A percentile compares a stretch with the other conserved stretches of the same genome.
Evolutionary conservation across 1,140 invertebrate genomes (phyloP).

Genomic region (Anastatus disparis): DNA sequence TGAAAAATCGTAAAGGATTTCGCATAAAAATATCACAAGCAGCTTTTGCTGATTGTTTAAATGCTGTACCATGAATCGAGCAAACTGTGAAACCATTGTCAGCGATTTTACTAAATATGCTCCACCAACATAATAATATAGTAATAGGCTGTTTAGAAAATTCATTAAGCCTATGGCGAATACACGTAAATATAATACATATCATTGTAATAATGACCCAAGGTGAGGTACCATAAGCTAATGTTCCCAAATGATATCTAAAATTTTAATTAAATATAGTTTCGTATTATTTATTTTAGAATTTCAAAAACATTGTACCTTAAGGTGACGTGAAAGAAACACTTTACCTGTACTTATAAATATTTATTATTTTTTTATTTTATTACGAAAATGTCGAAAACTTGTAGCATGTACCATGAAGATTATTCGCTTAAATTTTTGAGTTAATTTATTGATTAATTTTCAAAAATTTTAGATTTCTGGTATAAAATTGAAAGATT

Average conservation of each 20-base stretch:
- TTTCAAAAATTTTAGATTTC: no score
- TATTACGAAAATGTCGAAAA: no score
- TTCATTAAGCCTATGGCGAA: not conserved
- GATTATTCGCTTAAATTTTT: no score
- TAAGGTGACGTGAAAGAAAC: no score
- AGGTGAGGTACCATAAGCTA: not conserved
- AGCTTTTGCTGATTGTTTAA: not conserved
- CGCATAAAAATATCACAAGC: not conserved
- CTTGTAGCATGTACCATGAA: no score
- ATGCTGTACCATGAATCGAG: not conserved
- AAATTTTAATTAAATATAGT: no score
- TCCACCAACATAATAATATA: not conserved
- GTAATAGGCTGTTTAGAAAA: not conserved
- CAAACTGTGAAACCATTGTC: not conserved
- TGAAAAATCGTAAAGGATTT: not conserved
- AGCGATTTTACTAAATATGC: not conserved
- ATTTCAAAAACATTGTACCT: no score
- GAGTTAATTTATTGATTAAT: no score
- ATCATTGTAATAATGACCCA: not conserved
- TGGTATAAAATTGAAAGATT: no score
- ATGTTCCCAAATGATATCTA: not conserved
- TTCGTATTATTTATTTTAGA: no score
- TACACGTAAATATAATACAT: not conserved
- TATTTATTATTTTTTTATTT: no score
- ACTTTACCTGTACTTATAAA: no score